Base-by-base conservation (phyloP, 2,888 invertebrate species). In the Eremobia ochroleuca region DNA sequence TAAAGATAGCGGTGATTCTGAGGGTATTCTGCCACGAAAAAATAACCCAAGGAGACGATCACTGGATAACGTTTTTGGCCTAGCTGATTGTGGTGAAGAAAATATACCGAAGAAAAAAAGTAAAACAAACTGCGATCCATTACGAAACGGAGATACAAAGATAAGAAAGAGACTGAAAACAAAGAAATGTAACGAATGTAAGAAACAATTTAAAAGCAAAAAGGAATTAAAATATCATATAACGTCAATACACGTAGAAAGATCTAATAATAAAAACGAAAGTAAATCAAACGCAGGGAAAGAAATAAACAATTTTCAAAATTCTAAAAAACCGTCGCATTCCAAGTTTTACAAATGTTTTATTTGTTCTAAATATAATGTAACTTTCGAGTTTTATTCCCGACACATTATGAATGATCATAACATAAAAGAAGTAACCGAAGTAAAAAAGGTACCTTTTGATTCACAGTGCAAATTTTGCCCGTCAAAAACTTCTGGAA, bases 391-490 rank as follows among this genome's bases (percentile, higher is more conserved):
- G 40, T 75, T 70, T 73, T 91, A 87, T 85, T 73, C 66, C 13
- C 69, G 64, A 40, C 93, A 93, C 79, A 79, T 92, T 73, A 52
- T 70, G n/a, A 81, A 66, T 15, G 90, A 90, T 67, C 93, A 94
- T 85, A 90, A 89, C 55, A 74, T 89, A 59, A 86, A 79, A 31
- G 80, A 82, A 46, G 69, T 84, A 62, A 18, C 77, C 65, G 59
- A 82, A 73, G 49, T 83, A 18, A 79, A 88, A 66, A 91, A 83
- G 73, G 88, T 90, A 34, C 52, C 46, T 67, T 94, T 91, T 89
- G 82, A 90, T 78, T 77, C 91, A 18, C 88, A 88, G 64, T 94
- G 94, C 79, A 90, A 88, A 82, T 92, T 89, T 85, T 94, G 94
- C 75, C 34, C 85, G 49, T 81, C 82, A 37, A 88, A 82, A 76